Conservation (phyloP, 2,113 vertebrate species). For the Eolophus roseicapilla region DNA sequence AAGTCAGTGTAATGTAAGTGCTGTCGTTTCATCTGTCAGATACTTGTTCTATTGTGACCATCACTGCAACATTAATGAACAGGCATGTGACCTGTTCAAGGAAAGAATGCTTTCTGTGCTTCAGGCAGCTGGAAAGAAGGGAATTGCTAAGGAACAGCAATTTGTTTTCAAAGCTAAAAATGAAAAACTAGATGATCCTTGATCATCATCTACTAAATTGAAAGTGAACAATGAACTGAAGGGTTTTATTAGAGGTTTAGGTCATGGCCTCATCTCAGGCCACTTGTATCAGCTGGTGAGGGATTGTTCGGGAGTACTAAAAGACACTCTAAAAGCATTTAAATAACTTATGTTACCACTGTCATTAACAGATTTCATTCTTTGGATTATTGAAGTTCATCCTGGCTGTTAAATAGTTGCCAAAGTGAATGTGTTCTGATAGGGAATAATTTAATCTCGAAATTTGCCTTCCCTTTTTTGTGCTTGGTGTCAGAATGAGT, state of each 20-base stretch:
- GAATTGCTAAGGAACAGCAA: background rate
- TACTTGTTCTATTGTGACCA: constrained; percentile 2
- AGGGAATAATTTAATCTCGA: background rate
- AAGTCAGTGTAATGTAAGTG: background rate
- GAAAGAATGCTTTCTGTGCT: background rate
- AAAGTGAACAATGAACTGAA: background rate
- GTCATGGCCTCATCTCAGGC: background rate
- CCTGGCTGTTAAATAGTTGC: background rate
- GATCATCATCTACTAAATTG: background rate
- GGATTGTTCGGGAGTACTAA: background rate
- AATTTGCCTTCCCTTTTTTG: background rate
- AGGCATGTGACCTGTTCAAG: background rate
- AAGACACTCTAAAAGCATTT: background rate
- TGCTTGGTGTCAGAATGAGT: background rate
- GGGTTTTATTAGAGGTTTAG: background rate
- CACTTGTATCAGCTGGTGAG: background rate
- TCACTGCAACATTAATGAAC: constrained; percentile 52
- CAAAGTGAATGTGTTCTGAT: background rate
- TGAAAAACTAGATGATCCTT: background rate
- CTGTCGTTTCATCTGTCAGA: background rate
- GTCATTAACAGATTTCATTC: background rate
- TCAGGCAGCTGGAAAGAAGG: background rate
- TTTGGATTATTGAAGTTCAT: background rate
- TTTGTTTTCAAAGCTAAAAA: background rate
- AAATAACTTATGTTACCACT: background rate